A percentile compares a stretch with the other conserved stretches of the same genome.
Conservation (phyloP, 2,113 vertebrate species). For the Catharus fuscescens region DNA sequence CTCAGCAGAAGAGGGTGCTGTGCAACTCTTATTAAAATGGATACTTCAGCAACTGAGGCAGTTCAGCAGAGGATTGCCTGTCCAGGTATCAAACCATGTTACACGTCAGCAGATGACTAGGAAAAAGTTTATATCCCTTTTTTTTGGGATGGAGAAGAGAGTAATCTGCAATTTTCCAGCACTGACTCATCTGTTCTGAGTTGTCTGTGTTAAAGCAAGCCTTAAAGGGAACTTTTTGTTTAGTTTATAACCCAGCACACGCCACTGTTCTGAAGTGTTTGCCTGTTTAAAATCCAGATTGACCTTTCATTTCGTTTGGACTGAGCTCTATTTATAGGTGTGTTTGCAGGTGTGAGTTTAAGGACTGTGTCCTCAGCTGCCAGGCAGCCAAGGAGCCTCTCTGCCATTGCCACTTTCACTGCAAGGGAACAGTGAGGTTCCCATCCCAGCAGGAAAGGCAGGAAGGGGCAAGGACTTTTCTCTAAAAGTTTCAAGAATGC, state of each 20-base stretch:
- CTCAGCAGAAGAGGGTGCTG: conserved; percentile 57
- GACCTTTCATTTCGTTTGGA: not conserved
- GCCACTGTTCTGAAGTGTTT: not conserved
- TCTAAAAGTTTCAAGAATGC: not conserved
- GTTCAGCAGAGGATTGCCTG: not conserved
- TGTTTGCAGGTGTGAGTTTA: not conserved
- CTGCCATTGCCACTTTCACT: not conserved
- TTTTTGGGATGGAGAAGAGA: not conserved
- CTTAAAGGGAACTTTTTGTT: not conserved
- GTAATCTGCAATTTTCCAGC: not conserved
- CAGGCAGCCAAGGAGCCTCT: not conserved
- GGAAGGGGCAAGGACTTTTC: not conserved
- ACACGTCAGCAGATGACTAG: not conserved
- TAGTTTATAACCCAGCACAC: not conserved
- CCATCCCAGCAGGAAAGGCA: not conserved
- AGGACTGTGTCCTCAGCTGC: not conserved
- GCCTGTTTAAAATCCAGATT: not conserved
- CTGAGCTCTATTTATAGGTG: not conserved
- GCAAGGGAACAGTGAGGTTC: not conserved
- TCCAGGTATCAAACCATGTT: not conserved
- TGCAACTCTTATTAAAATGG: conserved; percentile 15
- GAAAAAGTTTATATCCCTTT: not conserved
- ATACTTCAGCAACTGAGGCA: not conserved
- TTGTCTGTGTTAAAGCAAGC: not conserved
- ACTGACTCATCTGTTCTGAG: not conserved